Conservation (phyloP, 2,113 vertebrate genomes). For the Trogon melanurus region DNA sequence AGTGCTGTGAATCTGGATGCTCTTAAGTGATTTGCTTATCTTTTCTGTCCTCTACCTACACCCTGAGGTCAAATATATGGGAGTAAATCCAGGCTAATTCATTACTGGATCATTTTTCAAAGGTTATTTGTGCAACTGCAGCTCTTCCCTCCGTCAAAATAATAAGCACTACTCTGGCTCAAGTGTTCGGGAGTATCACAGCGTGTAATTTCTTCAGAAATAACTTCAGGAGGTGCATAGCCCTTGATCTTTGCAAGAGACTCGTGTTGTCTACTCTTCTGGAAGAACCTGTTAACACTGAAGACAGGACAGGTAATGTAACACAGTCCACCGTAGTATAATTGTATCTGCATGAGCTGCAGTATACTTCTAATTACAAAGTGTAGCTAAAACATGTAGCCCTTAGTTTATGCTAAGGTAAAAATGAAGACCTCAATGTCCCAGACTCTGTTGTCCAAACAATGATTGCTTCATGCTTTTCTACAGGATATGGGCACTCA, state of each 20-base stretch:
- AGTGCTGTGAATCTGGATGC: not conserved
- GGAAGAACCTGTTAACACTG: not conserved
- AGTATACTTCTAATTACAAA: not conserved
- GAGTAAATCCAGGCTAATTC: not conserved
- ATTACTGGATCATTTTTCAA: accelerated
- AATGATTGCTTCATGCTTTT: not conserved
- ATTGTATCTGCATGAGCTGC: too few relatives aligned
- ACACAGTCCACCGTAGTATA: not conserved
- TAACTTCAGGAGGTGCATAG: not conserved
- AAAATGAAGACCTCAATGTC: not conserved
- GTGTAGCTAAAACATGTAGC: not conserved
- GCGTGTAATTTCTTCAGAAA: not conserved
- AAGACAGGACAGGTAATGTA: not conserved
- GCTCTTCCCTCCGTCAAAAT: not conserved
- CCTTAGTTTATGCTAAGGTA: not conserved
- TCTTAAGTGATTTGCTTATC: not conserved
- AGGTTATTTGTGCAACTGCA: not conserved
- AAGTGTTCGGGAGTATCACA: not conserved
- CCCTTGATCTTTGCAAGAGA: not conserved
- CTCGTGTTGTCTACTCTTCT: accelerated
- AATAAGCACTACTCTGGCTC: not conserved
- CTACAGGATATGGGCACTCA: not conserved
- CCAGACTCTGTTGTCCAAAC: not conserved
- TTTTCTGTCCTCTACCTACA: not conserved
- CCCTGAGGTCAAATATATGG: not conserved